phyloP scores from a whole-genome alignment of 1,140 invertebrate genomes.

The Eueides isabella region DNA sequence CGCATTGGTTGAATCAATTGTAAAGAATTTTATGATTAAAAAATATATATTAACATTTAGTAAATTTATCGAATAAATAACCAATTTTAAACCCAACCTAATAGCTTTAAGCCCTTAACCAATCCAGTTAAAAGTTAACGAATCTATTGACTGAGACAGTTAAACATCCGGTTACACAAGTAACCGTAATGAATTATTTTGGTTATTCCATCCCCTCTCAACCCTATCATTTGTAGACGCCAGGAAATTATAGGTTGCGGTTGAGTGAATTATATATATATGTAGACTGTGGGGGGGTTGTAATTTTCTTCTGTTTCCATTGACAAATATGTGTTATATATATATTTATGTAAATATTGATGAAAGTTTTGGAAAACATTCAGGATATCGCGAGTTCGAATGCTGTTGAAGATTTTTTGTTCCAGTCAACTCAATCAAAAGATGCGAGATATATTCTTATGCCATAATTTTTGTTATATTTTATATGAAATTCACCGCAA shows the following conservation, averaged over 20 bases:
- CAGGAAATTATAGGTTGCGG: slow-evolving; percentile 45
- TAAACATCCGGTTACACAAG: slow-evolving; percentile 46
- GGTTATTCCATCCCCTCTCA: slow-evolving; percentile 35
- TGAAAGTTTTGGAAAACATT: too few species aligned
- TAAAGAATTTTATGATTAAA: too few species aligned
- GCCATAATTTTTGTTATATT: too few species aligned
- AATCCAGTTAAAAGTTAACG: slow-evolving; percentile 23
- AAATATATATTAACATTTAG: too few species aligned
- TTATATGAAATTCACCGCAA: too few species aligned
- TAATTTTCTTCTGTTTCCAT: slow-evolving; percentile 15
- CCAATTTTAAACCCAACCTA: too few species aligned
- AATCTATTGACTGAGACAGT: slow-evolving; percentile 34
- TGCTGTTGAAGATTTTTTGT: too few species aligned
- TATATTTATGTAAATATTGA: neutral
- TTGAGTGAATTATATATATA: slow-evolving; percentile 38
- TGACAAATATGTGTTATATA: neutral
- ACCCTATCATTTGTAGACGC: slow-evolving; percentile 40
- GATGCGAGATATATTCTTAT: too few species aligned
- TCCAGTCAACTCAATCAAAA: too few species aligned
- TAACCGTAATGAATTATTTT: slow-evolving; percentile 40
- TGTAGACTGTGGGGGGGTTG: slow-evolving; percentile 16
- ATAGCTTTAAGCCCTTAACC: neutral
- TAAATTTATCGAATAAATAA: too few species aligned
- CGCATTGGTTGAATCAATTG: too few species aligned
- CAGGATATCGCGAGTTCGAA: too few species aligned